Base-by-base conservation (phyloP, 2,797 vertebrate species). In the Hipposideros larvatus region DNA sequence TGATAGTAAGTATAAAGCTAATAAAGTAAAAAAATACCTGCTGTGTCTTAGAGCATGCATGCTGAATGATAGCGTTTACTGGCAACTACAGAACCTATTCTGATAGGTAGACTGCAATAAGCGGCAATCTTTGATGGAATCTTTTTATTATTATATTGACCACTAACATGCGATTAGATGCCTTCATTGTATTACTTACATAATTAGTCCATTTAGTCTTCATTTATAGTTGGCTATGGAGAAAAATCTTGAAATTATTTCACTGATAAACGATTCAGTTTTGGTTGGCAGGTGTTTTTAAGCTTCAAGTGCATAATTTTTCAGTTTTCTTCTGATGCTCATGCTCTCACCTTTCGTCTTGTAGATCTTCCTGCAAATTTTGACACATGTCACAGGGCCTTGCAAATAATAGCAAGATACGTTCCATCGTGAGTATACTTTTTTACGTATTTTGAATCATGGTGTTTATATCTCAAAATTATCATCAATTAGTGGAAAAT, bases 391-490 rank as follows among this genome's bases (percentile, higher is more conserved):
- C 99, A 99, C 57, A 99, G 99, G 98, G 99, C 99, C 0, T 83
- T 99, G 95, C 99, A 99, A 97, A 98, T 99, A 96, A 99, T 99
- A 97, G 95, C 98, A 94, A 99, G 98, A 99, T 99, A 99, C 0
- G 99, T 99, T 87, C 99, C 99, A 97, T 99, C 99, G 99, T 99
- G 98, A 99, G 99, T 99, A 97, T 41, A 37, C n/a, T 19, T 94
- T 93, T 61, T 59, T 92, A 43, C 28, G 90, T 61, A 77, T 53
- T 95, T 91, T 78, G 37, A 80, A 61, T 93, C 14, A n/a, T 87
- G 31, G 7, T 77, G 31, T 78, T 87, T 91, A 46, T 46, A 48
- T 94, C 78, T 91, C 41, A 90, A 93, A 91, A 78, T 75, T 68
- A 1, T 79, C 65, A 18, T 91, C 11, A 83, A 1, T 88, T 61